Base-by-base conservation (phyloP, 2,113 vertebrate genomes). In the Alligator mississippiensis region DNA sequence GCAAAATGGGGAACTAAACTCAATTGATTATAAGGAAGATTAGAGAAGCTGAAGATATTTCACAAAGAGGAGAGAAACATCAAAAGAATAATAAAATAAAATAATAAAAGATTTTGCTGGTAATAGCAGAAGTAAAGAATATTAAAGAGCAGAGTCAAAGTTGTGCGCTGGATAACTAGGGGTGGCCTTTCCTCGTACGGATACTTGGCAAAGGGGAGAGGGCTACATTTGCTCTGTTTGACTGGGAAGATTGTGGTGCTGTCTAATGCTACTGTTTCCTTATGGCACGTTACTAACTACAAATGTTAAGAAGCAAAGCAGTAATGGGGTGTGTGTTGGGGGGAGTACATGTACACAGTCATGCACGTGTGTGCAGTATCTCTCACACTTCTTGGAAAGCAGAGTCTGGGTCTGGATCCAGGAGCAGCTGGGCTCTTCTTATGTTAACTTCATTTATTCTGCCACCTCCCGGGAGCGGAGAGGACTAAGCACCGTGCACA, bases 11-110 rank as follows among this genome's bases (percentile, higher is more conserved):
- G 77, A 68, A 30, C n/a, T 55, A 75, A 93, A 34, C 80, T 86
- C 90, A 96, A 93, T 34, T 84, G 91, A 89, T 93, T 93, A 90
- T 78, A 94, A 93, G 77, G 94, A 95, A 95, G 90, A 96, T 94
- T 94, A 93, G 95, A 94, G 91, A 96, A 81, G 90, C 93, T 81
- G 86, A 91, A 93, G 93, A 82, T 64, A 96, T 93, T 95, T 92
- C 90, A 93, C 77, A 47, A 38, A 82, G 72, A 19, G 74, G 94
- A 57, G 94, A 88, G 47, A 38, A 74, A 74, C 15, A 47, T 47
- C 47, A 47, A 47, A 47, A 47, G 47, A 8, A 47, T 47, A 47
- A 47, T 47, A 47, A 47, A 47, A 47, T 47, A 47, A 47, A 47
- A 47, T 47, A 47, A 47, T 47, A 47, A 8, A 47, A 3, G 6